Base-by-base conservation (phyloP, 2,888 invertebrate species). In the Morinoia aosen region DNA sequence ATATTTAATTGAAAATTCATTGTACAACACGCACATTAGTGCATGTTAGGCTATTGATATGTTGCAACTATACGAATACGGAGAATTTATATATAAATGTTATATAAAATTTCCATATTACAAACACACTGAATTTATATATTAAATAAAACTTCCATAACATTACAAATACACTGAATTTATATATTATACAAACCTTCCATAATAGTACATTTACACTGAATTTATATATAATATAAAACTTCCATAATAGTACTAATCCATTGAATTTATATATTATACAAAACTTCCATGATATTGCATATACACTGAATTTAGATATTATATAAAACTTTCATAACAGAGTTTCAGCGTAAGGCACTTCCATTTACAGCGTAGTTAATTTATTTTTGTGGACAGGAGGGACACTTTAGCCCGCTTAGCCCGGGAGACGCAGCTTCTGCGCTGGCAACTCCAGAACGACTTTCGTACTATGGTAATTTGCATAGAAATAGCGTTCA, bases 401-500 rank as follows among this genome's bases (percentile, higher is more conserved):
- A 25, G 76, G 76, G 76, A 76, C 76, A 76, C 76, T 61, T 19
- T 19, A 76, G 76, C 8, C 76, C 25, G 10, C 76, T 76, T 76
- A 76, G 76, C 8, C 76, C 7, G 8, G 33, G 76, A 76, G 76
- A 76, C 76, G 76, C 76, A 33, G 76, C 33, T 76, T 76, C 33
- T 19, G 90, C 90, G 90, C 12, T 19, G 90, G 8, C 40, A 40
- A 40, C 90, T 39, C 90, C 40, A 19, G 40, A 90, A 90, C 40
- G 40, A 48, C 90, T 90, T 90, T 48, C 90, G 16, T 90, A 19
- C 39, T 10, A 48, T 40, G 39, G 40, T 40, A 90, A 90, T 90
- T 90, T 90, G 90, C 90, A 90, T 90, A 48, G 16, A 90, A 90
- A 90, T 90, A 90, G 48, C 90, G 39, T 90, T 48, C 12, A 40